Base-by-base conservation (phyloP, 2,888 invertebrate genomes). In the Halictus ligatus region DNA sequence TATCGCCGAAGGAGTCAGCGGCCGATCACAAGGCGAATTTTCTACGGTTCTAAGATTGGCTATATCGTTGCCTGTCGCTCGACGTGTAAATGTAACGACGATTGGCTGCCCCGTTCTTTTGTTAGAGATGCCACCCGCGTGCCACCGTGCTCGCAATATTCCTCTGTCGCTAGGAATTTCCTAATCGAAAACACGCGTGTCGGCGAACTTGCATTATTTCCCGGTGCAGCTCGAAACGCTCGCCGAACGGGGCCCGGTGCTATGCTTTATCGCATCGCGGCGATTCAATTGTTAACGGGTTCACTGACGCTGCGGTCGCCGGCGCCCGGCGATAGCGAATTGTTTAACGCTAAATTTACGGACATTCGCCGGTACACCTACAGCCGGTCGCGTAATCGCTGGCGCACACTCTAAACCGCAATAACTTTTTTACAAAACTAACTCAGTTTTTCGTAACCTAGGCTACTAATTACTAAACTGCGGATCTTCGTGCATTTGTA, bases 1-100 rank as follows among this genome's bases (percentile, higher is more conserved):
- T 92, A 93, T 92, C 90, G 90, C 80, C 89, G 89, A 81, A 84
- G 75, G 80, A 83, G 75, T 83, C 84, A 67, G 71, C 81, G 81
- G 43, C 83, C 87, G 87, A 88, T 87, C 84, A 78, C 84, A 15
- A 69, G 78, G 78, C 77, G 87, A 89, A 84, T 87, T 89, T 89
- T 87, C 85, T 48, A 84, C 78, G 83, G 43, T 78, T 71, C 81
- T 25, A 75, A 75, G 74, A 87, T 81, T 67, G 82, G 46, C 83
- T 84, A 81, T 88, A 86, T 79, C 83, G 84, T 40, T 81, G 76
- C 64, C 69, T 88, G 77, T 77, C 83, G 77, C 60, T 74, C 86
- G 82, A 78, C 89, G 88, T 84, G 89, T 89, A 89, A 89, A 89
- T 82, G 86, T 86, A 89, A 89, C 84, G 87, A 81, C 83, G 85